Percentiles rank a stretch among this genome's conserved stretches.
These are phyloP conservation scores for Hydractinia echinata DNA, from an alignment of 30 jellyfish, hydroid and myxozoan species.

Conservation along the genomic window DNA sequence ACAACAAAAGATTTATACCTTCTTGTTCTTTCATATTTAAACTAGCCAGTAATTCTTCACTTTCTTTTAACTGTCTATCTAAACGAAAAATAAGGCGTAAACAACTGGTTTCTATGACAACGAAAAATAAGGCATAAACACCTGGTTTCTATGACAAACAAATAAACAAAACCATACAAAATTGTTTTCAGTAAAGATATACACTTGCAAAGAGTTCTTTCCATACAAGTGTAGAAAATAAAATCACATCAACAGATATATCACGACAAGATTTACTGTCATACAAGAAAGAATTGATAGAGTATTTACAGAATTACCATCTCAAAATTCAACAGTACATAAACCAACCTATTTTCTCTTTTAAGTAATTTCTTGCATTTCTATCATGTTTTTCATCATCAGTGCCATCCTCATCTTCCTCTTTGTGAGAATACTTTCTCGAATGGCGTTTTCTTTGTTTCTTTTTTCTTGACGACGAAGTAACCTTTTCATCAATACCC, in stretches of 20 bases:
- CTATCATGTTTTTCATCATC: not conserved
- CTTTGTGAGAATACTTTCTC: not conserved
- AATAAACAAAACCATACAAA: not conserved
- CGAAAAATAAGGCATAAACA: not conserved
- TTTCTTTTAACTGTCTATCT: slow-evolving; percentile 65
- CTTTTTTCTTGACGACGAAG: not conserved
- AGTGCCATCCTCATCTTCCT: not conserved
- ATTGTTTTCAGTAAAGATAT: not conserved
- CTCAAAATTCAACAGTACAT: not conserved
- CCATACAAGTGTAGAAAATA: too few relatives aligned
- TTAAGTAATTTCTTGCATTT: slow-evolving; percentile 9
- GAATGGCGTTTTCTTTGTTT: not conserved
- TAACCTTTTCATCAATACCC: not conserved
- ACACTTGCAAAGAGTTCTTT: too few relatives aligned
- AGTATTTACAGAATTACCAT: not conserved
- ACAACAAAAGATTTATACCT: not conserved
- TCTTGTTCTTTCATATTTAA: slow-evolving; percentile 42
- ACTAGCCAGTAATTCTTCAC: slow-evolving; percentile 45
- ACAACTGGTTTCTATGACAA: too few relatives aligned
- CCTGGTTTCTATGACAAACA: not conserved
- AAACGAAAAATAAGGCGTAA: not conserved
- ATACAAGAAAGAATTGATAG: not conserved
- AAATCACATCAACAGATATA: not conserved
- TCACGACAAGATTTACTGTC: not conserved
- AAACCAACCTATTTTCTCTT: slow-evolving; percentile 21